These are phyloP conservation scores for Xylota segnis DNA, from an alignment of 2,888 invertebrate species.

Conservation along the genomic window DNA sequence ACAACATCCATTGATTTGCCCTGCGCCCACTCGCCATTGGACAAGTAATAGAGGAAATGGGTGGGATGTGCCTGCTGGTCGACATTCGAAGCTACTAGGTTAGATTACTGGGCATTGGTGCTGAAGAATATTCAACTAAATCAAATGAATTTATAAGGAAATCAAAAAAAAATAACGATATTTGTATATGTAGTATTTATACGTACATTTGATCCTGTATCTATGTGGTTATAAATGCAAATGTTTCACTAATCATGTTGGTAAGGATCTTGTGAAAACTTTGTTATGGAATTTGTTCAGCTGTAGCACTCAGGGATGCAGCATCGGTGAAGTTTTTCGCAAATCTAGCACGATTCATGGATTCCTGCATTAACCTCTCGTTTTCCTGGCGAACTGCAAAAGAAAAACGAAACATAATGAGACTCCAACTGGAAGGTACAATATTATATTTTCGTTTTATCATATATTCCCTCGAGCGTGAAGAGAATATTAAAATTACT, in stretches of 20 bases:
- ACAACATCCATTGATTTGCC: constrained; percentile 1
- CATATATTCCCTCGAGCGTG: constrained; percentile 26
- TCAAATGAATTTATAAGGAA: constrained; percentile 25
- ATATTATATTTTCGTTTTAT: constrained; percentile 26
- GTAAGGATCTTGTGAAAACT: constrained; percentile 76
- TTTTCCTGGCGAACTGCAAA: constrained; percentile 94
- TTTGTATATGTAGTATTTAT: too few relatives aligned
- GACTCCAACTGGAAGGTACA: constrained; percentile 6
- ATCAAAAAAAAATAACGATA: constrained; percentile 11
- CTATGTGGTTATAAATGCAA: constrained; percentile 71
- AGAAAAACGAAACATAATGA: constrained; percentile 60
- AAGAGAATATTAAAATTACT: constrained; percentile 17
- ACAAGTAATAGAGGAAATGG: not conserved
- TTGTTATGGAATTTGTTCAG: constrained; percentile 79
- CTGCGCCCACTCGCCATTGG: too few relatives aligned
- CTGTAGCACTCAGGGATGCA: constrained; percentile 79
- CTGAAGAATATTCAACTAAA: constrained; percentile 52
- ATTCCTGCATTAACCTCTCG: constrained; percentile 93
- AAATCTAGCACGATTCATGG: constrained; percentile 86
- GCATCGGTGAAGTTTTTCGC: constrained; percentile 84
- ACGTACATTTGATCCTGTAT: constrained; percentile 69
- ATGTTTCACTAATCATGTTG: constrained; percentile 70
- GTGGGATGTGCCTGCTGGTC: constrained; percentile 37
- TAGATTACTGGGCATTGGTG: constrained; percentile 46
- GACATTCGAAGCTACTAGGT: constrained; percentile 52